These are phyloP conservation scores for Pasiphila rectangulata DNA, from an alignment of 2,888 invertebrate genomes.

Conservation along the genomic window DNA sequence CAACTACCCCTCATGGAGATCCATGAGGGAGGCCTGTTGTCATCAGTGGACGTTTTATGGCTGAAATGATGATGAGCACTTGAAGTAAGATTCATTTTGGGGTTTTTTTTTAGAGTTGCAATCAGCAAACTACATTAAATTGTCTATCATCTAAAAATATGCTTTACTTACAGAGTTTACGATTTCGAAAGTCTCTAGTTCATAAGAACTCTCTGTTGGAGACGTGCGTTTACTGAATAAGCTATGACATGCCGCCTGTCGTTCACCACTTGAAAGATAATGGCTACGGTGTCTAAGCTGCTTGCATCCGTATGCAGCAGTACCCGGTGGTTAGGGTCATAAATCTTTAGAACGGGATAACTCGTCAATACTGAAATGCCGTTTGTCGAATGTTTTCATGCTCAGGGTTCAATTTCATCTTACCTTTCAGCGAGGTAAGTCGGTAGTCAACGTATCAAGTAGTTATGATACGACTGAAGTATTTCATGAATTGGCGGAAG, in stretches of 20 bases:
- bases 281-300: constrained; percentile 29
- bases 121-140: constrained; percentile 33
- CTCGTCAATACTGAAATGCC: constrained; percentile 25
- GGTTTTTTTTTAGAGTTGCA: constrained; percentile 31
- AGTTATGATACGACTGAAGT: constrained; percentile 26
- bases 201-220: constrained; percentile 27
- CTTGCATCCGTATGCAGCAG: constrained; percentile 37
- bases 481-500: constrained; percentile 28
- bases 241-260: constrained; percentile 12
- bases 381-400: constrained; percentile 30
- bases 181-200: constrained; percentile 34
- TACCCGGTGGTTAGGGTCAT: constrained; percentile 20
- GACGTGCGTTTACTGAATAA: constrained; percentile 30
- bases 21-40: too few relatives aligned
- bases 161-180: constrained; percentile 32
- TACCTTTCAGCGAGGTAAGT: too few relatives aligned
- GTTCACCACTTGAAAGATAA: constrained; percentile 24
- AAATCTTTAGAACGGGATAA: constrained; percentile 28
- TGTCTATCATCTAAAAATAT: constrained; percentile 29
- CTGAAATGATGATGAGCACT: too few relatives aligned
- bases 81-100: constrained; percentile 8
- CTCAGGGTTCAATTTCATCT: constrained; percentile 25
- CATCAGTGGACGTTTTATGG: too few relatives aligned
- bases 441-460: constrained; percentile 29
- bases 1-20: too few relatives aligned